Evolutionary conservation across 1,140 invertebrate species (phyloP).

Genomic region (Hyphantria cunea): DNA sequence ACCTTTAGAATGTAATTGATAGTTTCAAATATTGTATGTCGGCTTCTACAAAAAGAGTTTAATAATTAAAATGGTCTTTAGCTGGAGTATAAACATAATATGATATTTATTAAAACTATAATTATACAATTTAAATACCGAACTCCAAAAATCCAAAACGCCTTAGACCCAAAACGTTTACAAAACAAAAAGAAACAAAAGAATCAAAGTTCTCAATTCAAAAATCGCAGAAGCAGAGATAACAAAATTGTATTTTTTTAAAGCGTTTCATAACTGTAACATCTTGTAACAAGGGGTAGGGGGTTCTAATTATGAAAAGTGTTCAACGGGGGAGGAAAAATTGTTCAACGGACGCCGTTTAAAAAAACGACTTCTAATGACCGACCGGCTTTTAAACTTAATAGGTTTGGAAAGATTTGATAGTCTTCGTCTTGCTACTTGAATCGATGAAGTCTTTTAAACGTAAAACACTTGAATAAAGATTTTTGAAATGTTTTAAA

Average conservation of each 20-base stretch:
- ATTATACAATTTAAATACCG: too few species aligned
- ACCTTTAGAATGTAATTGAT: too few species aligned
- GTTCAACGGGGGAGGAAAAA: conserved; percentile 48
- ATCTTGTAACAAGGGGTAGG: conserved; percentile 45
- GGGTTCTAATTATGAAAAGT: conserved; percentile 59
- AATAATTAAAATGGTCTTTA: too few species aligned
- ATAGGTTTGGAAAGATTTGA: conserved; percentile 61
- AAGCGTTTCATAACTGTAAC: conserved; percentile 36
- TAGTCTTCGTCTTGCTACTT: conserved; percentile 25
- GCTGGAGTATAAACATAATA: too few species aligned
- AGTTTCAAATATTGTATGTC: too few species aligned
- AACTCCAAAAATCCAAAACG: too few species aligned
- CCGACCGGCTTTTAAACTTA: conserved; percentile 67
- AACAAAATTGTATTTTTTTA: conserved; percentile 29
- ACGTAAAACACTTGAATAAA: background rate
- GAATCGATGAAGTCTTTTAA: conserved; percentile 16
- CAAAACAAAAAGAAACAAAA: background rate
- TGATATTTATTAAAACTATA: too few species aligned
- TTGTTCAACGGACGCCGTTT: conserved; percentile 45
- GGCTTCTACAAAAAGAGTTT: too few species aligned
- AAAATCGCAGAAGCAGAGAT: conserved; percentile 27
- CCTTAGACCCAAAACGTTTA: background rate
- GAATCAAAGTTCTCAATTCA: background rate
- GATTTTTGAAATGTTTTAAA: too few species aligned
- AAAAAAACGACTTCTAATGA: conserved; percentile 68